These are phyloP conservation scores for Paralichthys olivaceus DNA, from an alignment of 2,113 vertebrate genomes.

Conservation along the genomic window DNA sequence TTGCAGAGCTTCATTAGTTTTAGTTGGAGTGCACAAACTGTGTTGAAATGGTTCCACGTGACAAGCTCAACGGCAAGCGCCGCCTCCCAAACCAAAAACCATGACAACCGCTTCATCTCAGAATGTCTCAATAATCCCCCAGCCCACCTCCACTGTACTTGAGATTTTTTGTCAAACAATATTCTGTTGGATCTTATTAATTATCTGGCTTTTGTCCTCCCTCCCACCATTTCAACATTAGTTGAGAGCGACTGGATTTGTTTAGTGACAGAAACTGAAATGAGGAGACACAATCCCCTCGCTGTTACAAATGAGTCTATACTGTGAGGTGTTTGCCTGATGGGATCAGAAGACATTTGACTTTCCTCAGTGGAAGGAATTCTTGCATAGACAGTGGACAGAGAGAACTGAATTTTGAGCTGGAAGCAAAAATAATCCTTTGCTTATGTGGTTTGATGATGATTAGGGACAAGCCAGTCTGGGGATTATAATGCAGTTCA, in stretches of 20 bases:
- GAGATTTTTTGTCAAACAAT: neutral
- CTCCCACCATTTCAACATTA: neutral
- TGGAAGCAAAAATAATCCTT: neutral
- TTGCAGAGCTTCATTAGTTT: constrained; percentile 52
- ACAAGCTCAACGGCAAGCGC: constrained; percentile 24
- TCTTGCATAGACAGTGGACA: neutral
- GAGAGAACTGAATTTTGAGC: neutral
- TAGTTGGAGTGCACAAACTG: constrained; percentile 13
- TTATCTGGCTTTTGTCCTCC: neutral
- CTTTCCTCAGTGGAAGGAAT: constrained; percentile 12
- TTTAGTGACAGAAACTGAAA: constrained; percentile 21
- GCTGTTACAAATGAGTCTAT: neutral
- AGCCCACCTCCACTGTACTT: neutral
- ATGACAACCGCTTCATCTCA: neutral
- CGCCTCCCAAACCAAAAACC: no score
- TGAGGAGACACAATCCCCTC: neutral
- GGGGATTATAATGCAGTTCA: neutral
- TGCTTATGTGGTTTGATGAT: neutral
- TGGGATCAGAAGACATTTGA: constrained; percentile 22
- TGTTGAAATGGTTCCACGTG: constrained; percentile 44
- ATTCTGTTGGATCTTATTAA: constrained; percentile 16
- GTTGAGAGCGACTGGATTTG: neutral
- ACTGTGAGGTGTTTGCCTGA: neutral
- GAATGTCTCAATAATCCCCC: neutral
- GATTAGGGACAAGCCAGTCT: neutral